phyloP scores from a whole-genome alignment of 2,797 vertebrate species.

The Molossus alvarezi region DNA sequence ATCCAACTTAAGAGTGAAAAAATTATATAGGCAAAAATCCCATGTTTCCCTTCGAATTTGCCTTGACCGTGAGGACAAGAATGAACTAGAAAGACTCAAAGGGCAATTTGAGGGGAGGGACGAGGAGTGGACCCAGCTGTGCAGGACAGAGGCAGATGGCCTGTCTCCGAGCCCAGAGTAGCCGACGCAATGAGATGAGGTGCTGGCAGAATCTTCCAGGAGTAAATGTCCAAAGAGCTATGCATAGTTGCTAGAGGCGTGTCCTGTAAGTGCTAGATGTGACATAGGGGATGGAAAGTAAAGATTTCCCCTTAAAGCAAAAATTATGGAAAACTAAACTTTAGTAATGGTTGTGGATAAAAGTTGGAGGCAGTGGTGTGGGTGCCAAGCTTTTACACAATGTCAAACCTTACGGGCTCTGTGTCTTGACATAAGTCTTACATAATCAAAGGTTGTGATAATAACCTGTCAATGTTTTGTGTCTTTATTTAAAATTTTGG shows the following conservation, averaged over 20 bases:
- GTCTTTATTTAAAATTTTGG: not conserved
- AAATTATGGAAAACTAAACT: not conserved
- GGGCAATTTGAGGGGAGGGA: not conserved
- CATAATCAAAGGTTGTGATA: not conserved
- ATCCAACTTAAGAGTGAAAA: not conserved
- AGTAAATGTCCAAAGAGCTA: not conserved
- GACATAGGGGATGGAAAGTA: not conserved
- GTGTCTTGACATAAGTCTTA: not conserved
- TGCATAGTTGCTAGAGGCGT: not conserved
- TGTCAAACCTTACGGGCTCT: too few species aligned
- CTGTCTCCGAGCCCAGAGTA: not conserved
- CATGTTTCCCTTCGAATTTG: not conserved
- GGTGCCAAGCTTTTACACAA: not conserved
- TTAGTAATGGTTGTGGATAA: not conserved
- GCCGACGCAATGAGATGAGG: not conserved
- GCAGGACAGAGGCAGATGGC: not conserved
- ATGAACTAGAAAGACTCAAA: not conserved
- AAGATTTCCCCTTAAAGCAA: not conserved
- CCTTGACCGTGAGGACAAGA: not conserved
- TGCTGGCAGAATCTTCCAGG: not conserved
- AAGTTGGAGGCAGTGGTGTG: not conserved
- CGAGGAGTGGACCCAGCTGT: not conserved
- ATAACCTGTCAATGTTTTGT: not conserved
- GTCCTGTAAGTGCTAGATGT: not conserved
- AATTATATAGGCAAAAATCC: not conserved